Percentiles rank a stretch among this genome's conserved stretches.
Conservation (phyloP, 2,888 invertebrate species). For the Apantesis nais region DNA sequence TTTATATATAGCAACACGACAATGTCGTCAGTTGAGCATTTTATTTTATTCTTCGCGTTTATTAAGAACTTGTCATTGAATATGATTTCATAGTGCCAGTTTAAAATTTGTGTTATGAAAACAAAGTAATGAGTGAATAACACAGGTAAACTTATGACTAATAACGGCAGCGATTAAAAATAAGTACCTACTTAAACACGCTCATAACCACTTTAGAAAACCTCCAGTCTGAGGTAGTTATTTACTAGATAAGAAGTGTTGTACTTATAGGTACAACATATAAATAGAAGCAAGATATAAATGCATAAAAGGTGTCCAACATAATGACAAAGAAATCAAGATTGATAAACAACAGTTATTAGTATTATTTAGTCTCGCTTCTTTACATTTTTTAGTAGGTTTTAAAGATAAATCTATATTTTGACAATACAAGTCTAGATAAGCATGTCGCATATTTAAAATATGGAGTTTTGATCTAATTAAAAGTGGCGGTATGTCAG, state of each 20-base stretch:
- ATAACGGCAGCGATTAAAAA: slow-evolving; percentile 18
- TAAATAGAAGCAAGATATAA: background rate
- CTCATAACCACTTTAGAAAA: background rate
- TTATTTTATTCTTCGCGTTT: background rate
- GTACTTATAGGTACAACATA: background rate
- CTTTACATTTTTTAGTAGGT: background rate
- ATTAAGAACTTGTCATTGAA: background rate
- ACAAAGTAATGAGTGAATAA: slow-evolving; percentile 26
- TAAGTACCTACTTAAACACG: slow-evolving; percentile 7
- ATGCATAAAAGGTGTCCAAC: background rate
- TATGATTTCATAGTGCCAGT: slow-evolving; percentile 17
- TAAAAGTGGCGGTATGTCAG: slow-evolving; percentile 32
- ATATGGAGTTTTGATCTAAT: slow-evolving; percentile 33
- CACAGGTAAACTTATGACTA: slow-evolving; percentile 24
- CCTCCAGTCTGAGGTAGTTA: background rate
- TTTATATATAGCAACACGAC: background rate
- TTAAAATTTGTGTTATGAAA: slow-evolving; percentile 11
- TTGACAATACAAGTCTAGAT: background rate
- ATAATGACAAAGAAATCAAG: background rate
- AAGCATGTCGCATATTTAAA: no score
- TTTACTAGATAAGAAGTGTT: slow-evolving; percentile 8
- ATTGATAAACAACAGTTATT: background rate
- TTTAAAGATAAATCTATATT: background rate
- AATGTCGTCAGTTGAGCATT: background rate
- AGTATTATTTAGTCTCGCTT: background rate